Evolutionary conservation across 2,113 vertebrate genomes (phyloP), one percentile per base, ranked within the genome.

Genomic region (Sturnus vulgaris): DNA sequence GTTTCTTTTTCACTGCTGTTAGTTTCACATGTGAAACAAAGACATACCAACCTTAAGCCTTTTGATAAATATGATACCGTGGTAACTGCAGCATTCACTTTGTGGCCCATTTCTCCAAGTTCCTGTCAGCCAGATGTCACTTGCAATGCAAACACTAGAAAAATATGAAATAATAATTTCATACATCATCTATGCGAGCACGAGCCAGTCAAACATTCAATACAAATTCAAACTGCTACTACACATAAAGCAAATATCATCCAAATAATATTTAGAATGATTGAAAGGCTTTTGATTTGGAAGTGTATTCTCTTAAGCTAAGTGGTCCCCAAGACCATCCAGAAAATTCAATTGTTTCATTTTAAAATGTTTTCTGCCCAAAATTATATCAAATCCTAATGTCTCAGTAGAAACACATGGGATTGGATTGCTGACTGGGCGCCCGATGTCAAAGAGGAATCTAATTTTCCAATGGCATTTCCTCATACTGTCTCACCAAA

Each of bases 201-300:
- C 9, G 75, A 98, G 98, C 97, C 97, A 98, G 98, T 99, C 98
- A 99, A 98, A 99, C 97, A 98, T 98, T 98, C 98, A 97, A 98
- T 98, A 98, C 97, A 97, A 98, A 98, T 99, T 98, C 97, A 98
- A 98, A 98, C 97, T 98, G 98, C 98, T 98, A 97, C 98, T 98
- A 98, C 97, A 98, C 98, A 98, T 96, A 96, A 95, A 98, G 98
- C 98, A 98, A 98, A 98, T 98, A 98, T 98, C 98, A 98, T 97
- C 98, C 98, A 99, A 99, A 99, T 98, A 99, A 98, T 98, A 99
- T 99, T 99, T 99, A 98, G 98, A 98, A 99, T 99, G 99, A 99
- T 99, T 99, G 99, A 99, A 99, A 99, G 98, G 98, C 98, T 99
- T 99, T 99, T 99, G 99, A 99, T 99, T 99, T 99, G 98, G 98